phyloP scores from a whole-genome alignment of 2,113 vertebrate species.

The Fregetta grallaria region DNA sequence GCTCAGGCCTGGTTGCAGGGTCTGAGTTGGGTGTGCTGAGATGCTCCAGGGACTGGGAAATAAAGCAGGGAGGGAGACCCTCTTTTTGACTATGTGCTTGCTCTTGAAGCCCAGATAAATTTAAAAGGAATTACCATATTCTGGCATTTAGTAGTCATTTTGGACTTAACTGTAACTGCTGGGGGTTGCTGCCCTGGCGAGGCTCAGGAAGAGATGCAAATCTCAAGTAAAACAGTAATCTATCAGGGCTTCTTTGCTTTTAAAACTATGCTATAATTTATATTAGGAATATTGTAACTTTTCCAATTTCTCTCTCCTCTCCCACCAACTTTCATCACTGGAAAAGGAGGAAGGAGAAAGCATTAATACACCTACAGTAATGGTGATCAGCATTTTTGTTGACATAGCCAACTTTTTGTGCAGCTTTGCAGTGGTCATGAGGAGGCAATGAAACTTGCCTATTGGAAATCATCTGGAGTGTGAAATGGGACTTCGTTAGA shows the following conservation, averaged over 20 bases:
- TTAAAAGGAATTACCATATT: neutral
- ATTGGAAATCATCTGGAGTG: neutral
- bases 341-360: neutral
- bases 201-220: neutral
- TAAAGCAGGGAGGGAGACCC: neutral
- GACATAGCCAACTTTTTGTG: neutral
- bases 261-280: neutral
- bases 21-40: neutral
- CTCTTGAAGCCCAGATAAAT: neutral
- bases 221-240: neutral
- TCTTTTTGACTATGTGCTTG: accelerated
- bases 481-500: neutral
- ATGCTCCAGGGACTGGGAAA: neutral
- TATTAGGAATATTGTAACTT: neutral
- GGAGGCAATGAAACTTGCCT: neutral
- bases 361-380: neutral
- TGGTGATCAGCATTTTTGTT: neutral
- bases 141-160: neutral
- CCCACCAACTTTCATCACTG: neutral
- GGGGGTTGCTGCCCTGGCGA: neutral
- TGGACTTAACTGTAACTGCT: neutral
- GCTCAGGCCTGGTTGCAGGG: neutral
- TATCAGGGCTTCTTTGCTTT: neutral
- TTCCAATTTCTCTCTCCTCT: neutral
- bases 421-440: neutral